phyloP scores from a whole-genome alignment of 2,888 invertebrate species.

The Polydrusus cervinus region DNA sequence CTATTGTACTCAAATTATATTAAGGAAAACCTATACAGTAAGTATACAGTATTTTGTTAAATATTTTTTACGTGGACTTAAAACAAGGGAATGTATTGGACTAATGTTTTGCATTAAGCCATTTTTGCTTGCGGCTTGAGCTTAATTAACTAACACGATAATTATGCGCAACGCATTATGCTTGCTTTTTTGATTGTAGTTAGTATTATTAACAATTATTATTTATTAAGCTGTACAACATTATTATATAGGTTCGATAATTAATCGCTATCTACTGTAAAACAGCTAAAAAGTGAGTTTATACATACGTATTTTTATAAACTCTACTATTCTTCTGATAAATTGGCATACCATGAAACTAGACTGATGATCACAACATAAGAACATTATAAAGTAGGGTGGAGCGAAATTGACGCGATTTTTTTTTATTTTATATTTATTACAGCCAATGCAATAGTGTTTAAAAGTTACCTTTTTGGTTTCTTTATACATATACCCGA shows the following conservation, averaged over 20 bases:
- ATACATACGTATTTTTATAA: too few relatives aligned
- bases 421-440: too few relatives aligned
- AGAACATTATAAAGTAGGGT: too few relatives aligned
- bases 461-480: too few relatives aligned
- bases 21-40: background rate
- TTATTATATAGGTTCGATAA: background rate
- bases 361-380: too few relatives aligned
- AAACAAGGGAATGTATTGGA: slow-evolving; percentile 27
- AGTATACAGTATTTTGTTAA: background rate
- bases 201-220: background rate
- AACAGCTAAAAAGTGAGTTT: too few relatives aligned
- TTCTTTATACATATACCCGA: too few relatives aligned
- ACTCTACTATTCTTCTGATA: too few relatives aligned
- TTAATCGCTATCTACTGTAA: background rate
- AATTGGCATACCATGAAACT: too few relatives aligned
- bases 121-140: slow-evolving; percentile 17
- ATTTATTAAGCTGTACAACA: background rate
- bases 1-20: background rate
- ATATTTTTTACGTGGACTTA: background rate
- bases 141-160: slow-evolving; percentile 12
- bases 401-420: too few relatives aligned
- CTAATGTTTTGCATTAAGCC: slow-evolving; percentile 1
- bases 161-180: background rate
- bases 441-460: too few relatives aligned
- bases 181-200: slow-evolving; percentile 1